Evolutionary conservation across 2,888 invertebrate genomes (phyloP).

Genomic region (Harmothoe impar): DNA sequence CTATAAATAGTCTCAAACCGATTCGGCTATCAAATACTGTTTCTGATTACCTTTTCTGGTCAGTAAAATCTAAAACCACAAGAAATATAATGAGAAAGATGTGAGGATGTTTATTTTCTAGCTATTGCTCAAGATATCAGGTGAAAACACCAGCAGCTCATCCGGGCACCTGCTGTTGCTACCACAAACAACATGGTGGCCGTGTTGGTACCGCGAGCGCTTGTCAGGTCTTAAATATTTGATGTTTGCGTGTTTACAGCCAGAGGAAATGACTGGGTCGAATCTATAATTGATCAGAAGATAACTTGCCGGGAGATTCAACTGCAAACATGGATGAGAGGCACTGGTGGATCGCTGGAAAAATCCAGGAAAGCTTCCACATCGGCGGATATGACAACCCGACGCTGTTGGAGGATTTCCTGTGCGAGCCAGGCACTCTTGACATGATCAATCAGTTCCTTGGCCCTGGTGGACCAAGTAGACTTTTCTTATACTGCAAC

Average conservation of each 20-base stretch:
- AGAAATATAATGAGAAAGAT: too few relatives aligned
- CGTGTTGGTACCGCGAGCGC: not conserved
- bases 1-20: not conserved
- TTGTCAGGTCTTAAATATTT: constrained; percentile 36
- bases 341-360: constrained; percentile 84
- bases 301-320: not conserved
- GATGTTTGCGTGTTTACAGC: constrained; percentile 39
- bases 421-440: constrained; percentile 80
- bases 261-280: not conserved
- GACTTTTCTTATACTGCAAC: constrained; percentile 82
- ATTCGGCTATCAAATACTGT: too few relatives aligned
- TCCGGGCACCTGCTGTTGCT: constrained; percentile 40
- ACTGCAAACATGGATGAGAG: constrained; percentile 82
- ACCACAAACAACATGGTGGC: constrained; percentile 63
- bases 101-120: too few relatives aligned
- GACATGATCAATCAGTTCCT: constrained; percentile 81
- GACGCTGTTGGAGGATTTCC: constrained; percentile 81
- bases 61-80: too few relatives aligned
- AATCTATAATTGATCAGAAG: constrained; percentile 10
- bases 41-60: too few relatives aligned
- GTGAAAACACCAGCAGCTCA: too few relatives aligned
- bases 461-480: constrained; percentile 79
- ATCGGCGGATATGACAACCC: constrained; percentile 82
- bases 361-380: constrained; percentile 83
- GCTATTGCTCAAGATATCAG: too few relatives aligned